phyloP scores from a whole-genome alignment of 1,140 invertebrate species.

The Coelopa frigida region DNA sequence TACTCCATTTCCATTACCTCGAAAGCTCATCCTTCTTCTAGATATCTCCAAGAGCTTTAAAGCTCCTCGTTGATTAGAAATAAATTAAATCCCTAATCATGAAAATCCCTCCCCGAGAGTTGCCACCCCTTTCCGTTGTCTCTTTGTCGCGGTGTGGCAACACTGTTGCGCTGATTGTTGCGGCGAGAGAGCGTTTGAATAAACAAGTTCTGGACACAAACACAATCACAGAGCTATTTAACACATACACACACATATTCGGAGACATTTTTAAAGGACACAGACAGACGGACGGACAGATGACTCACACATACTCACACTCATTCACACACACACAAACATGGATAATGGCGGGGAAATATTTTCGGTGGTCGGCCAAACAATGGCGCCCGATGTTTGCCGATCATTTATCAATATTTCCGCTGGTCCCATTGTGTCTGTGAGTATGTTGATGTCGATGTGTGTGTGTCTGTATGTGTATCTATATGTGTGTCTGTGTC shows the following conservation, averaged over 20 bases:
- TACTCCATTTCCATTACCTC: too few relatives aligned
- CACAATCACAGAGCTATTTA: neutral
- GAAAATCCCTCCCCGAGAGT: too few relatives aligned
- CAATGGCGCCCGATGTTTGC: neutral
- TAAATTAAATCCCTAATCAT: too few relatives aligned
- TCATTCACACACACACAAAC: neutral
- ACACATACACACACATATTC: neutral
- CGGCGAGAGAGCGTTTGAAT: neutral
- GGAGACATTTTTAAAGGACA: neutral
- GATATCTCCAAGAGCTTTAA: too few relatives aligned
- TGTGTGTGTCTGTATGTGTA: neutral
- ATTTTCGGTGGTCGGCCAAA: neutral
- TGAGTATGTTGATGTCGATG: too few relatives aligned
- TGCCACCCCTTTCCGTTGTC: too few relatives aligned
- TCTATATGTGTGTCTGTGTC: neutral
- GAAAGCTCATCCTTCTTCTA: too few relatives aligned
- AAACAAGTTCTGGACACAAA: neutral
- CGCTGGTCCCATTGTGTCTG: conserved; percentile 8
- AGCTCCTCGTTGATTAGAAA: too few relatives aligned
- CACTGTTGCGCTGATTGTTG: neutral
- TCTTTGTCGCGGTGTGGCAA: too few relatives aligned
- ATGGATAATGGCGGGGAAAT: too few relatives aligned
- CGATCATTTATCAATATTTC: conserved; percentile 12
- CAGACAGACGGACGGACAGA: neutral
- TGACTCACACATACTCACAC: neutral